Base-by-base conservation (phyloP, 1,140 invertebrate species). In the Brachionus rotundiformis region DNA sequence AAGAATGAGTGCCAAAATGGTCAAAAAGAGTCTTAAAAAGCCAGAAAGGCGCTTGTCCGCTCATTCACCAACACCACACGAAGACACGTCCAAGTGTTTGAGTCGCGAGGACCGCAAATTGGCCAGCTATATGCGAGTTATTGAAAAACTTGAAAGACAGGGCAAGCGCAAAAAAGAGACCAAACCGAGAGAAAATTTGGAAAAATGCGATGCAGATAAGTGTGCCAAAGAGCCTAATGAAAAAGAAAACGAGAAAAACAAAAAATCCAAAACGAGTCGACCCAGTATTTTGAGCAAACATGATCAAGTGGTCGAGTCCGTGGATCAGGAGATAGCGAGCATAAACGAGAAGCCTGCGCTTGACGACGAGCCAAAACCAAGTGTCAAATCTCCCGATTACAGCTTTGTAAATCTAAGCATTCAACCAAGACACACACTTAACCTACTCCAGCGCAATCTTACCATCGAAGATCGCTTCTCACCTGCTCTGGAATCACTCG, bases 351-450 rank as follows among this genome's bases (percentile, higher is more conserved):
- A 27, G 13, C 68, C 68, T 2, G 10, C 23, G 16, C 19, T 41
- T 3, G 41, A 44, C 3, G 10, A 73, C 1, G 10, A 73, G 11
- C 19, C 23, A 11, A 44, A 73, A 10, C 23, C 41, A 2, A n/a
- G 0, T 2, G 33, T 73, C 36, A 73, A 73, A 73, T 73, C 68
- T 6, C 68, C 68, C 41, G 68, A 73, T 25, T 73, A 73, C 29
- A 73, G 68, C 25, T 73, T 73, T 29, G 68, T 73, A 1, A 44
- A 73, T 44, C 36, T 73, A 10, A 44, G 36, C n/a, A 73, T 73
- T 11, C 68, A 73, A 27, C 68, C 68, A n/a, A 13, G 68, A 6
- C 16, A 31, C 6, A 73, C 68, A 3, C 36, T 73, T 2, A 44
- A 73, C n/a, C 7, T 73, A 13, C 25, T 73, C 4, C 36, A 47